Evolutionary conservation across 2,113 vertebrate genomes (phyloP).

Genomic region (Rynchops niger): DNA sequence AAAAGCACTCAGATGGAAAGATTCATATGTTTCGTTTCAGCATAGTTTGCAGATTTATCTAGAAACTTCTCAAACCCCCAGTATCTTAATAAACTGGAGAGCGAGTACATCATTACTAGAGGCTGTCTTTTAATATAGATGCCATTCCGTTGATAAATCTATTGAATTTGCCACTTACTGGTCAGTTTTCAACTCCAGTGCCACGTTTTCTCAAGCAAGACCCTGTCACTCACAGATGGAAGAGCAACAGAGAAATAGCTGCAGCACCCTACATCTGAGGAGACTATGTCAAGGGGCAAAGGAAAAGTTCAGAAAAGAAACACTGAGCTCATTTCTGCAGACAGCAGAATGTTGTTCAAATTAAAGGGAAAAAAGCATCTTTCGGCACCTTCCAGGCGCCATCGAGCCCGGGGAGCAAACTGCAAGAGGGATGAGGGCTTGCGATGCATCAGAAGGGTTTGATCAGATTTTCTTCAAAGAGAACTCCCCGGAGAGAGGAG

Average conservation of each 20-base stretch:
- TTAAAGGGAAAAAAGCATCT: not conserved
- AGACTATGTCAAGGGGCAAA: not conserved
- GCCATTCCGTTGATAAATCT: not conserved
- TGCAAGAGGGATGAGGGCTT: not conserved
- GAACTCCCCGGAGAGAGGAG: not conserved
- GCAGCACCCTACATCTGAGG: not conserved
- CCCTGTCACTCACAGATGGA: not conserved
- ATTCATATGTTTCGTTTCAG: not conserved
- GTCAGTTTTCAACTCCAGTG: not conserved
- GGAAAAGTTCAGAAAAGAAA: not conserved
- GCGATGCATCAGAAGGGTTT: not conserved
- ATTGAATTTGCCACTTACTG: not conserved
- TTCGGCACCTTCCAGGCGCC: not conserved
- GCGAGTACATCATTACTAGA: not conserved
- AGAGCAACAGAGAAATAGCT: not conserved
- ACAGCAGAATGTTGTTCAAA: not conserved
- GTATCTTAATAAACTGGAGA: not conserved
- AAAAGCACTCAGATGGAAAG: not conserved
- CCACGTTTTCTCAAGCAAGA: not conserved
- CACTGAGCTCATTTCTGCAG: not conserved
- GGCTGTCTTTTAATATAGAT: not conserved
- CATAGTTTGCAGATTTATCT: not conserved
- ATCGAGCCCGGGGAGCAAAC: not conserved
- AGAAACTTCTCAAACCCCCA: not conserved
- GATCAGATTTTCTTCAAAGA: not conserved